These are phyloP conservation scores for Spizaetus ornatus DNA, from an alignment of 2,113 vertebrate genomes.

Conservation along the genomic window DNA sequence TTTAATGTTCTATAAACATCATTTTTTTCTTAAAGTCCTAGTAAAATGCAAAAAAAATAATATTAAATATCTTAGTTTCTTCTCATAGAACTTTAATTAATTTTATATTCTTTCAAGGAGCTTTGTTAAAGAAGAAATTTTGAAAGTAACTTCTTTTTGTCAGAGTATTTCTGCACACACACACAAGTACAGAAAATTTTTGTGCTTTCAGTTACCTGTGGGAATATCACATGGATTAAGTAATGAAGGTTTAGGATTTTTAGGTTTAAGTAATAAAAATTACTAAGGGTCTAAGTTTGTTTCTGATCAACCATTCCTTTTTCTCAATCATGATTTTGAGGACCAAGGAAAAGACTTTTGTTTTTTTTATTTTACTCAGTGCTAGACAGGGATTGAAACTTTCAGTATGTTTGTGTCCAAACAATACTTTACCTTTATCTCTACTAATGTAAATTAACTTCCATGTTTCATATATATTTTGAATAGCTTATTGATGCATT, in stretches of 20 bases:
- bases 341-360: not conserved
- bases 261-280: not conserved
- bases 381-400: not conserved
- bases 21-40: not conserved
- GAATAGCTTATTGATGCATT: not conserved
- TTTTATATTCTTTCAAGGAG: not conserved
- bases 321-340: not conserved
- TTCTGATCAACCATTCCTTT: not conserved
- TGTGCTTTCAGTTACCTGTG: not conserved
- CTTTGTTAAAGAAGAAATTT: not conserved
- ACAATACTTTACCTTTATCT: not conserved
- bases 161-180: not conserved
- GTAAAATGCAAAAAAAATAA: not conserved
- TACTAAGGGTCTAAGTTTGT: not conserved
- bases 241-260: not conserved
- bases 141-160: not conserved
- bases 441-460: not conserved
- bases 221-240: not conserved
- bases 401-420: not conserved
- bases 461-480: not conserved
- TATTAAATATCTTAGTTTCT: not conserved
- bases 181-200: not conserved
- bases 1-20: not conserved
- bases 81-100: not conserved
- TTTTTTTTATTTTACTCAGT: not conserved